phyloP scores from a whole-genome alignment of 53 echinoderm and acorn worm genomes.

The Echinometra lucunter region DNA sequence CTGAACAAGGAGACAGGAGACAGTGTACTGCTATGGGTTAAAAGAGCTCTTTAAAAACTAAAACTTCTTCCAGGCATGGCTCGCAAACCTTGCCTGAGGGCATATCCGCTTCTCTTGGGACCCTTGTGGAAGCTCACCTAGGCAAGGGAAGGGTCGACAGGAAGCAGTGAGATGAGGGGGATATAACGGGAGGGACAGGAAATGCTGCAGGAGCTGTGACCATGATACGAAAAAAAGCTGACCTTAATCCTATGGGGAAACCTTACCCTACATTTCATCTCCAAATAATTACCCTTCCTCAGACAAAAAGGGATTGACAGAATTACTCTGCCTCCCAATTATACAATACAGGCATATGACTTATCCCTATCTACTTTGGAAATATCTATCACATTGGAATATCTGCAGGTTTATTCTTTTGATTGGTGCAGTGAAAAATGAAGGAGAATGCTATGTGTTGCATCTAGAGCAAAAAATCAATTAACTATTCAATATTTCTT shows the following conservation, averaged over 20 bases:
- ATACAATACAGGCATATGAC: too few relatives aligned
- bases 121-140: not conserved
- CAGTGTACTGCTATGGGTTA: not conserved
- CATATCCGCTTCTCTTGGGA: not conserved
- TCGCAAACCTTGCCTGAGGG: not conserved
- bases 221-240: not conserved
- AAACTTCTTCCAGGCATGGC: not conserved
- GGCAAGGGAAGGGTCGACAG: not conserved
- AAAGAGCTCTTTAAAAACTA: not conserved
- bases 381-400: not conserved
- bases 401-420: too few relatives aligned
- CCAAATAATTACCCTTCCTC: conserved; percentile 2
- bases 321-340: not conserved
- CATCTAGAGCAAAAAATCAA: too few relatives aligned
- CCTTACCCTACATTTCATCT: conserved; percentile 12
- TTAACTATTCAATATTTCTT: too few relatives aligned
- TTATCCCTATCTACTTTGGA: not conserved
- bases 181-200: conserved; percentile 1
- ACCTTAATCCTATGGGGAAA: conserved; percentile 37
- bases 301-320: not conserved
- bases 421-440: too few relatives aligned
- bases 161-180: not conserved
- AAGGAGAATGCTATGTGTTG: too few relatives aligned
- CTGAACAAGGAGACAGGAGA: too few relatives aligned
- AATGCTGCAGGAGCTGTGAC: not conserved